Evolutionary conservation across 1,140 invertebrate species (phyloP), one percentile per base, ranked within the genome.

Genomic region (Battus philenor): DNA sequence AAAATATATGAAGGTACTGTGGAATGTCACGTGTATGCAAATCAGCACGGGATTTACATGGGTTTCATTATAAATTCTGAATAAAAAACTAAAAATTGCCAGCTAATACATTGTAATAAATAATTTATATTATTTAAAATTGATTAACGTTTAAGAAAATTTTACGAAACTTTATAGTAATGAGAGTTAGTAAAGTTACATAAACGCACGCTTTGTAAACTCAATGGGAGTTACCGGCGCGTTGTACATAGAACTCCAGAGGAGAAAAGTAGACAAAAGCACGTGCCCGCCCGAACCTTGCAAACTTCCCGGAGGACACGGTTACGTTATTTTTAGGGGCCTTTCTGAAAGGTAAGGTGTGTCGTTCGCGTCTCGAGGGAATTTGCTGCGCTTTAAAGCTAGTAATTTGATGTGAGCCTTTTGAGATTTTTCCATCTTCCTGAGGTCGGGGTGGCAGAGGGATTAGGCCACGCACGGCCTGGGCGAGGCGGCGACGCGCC

Each of bases 391-490:
- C 68, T 83, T 83, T 78, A 80, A 77, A 73, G 65, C 70, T 64
- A 70, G 74, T 80, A 83, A 83, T 83, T 80, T 78, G 78, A 82
- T 75, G 74, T 70, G 75, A 78, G 70, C 68, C 70, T 78, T 78
- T 72, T 53, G 63, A 80, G 75, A 78, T 78, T 79, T 79, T 82
- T 77, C 68, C 70, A 75, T 78, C 67, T 81, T 70, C 58, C 55
- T 58, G 74, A 57, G 67, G 53, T 71, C 68, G 66, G 71, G 68
- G 68, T 60, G 71, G 61, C 67, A 58, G 59, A 61, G 61, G 68
- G 70, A 75, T 80, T 73, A 77, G 69, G 64, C 67, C 72, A 77
- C 65, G 73, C 69, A 68, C 68, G 59, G 72, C 60, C 45, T 61
- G 50, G 69, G 62, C 64, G 63, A 67, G 61, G 72, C 71, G 77